phyloP scores from a whole-genome alignment of 2,797 vertebrate species.

The Catharus ustulatus region DNA sequence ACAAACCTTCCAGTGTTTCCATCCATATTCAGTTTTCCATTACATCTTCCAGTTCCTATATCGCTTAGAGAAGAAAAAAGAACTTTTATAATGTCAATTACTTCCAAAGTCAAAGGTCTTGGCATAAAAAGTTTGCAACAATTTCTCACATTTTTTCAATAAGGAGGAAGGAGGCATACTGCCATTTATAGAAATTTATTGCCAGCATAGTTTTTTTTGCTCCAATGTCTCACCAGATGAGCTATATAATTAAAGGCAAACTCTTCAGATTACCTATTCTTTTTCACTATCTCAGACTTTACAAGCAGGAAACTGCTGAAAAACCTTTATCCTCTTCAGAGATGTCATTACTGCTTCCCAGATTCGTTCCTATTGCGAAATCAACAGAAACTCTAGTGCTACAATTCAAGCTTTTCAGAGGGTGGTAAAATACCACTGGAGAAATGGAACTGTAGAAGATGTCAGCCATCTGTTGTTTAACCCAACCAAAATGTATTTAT shows the following conservation, averaged over 20 bases:
- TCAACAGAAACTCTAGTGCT: slow-evolving; percentile 34
- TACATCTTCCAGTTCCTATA: background rate
- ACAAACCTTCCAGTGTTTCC: background rate
- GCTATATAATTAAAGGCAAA: slow-evolving; percentile 55
- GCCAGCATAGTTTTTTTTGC: slow-evolving; percentile 64
- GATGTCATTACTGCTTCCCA: slow-evolving; percentile 12
- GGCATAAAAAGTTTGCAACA: background rate
- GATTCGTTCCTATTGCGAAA: slow-evolving; percentile 19
- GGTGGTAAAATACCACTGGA: slow-evolving; percentile 60
- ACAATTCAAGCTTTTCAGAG: slow-evolving; percentile 60
- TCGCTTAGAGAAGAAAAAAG: background rate
- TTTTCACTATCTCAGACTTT: background rate
- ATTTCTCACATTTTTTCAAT: background rate
- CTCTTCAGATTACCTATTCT: slow-evolving; percentile 68
- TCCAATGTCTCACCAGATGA: slow-evolving; percentile 70
- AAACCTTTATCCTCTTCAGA: slow-evolving; percentile 38
- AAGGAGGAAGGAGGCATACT: background rate
- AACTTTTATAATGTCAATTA: background rate
- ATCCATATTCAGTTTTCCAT: background rate
- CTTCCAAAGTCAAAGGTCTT: slow-evolving; percentile 9
- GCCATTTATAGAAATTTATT: background rate
- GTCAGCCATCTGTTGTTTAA: slow-evolving; percentile 74
- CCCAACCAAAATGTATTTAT: slow-evolving; percentile 68
- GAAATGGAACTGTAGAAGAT: slow-evolving; percentile 58
- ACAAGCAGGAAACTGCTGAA: background rate